These are phyloP conservation scores for Drosophila heteroneura DNA, from an alignment of 2,888 invertebrate genomes.

Conservation along the genomic window DNA sequence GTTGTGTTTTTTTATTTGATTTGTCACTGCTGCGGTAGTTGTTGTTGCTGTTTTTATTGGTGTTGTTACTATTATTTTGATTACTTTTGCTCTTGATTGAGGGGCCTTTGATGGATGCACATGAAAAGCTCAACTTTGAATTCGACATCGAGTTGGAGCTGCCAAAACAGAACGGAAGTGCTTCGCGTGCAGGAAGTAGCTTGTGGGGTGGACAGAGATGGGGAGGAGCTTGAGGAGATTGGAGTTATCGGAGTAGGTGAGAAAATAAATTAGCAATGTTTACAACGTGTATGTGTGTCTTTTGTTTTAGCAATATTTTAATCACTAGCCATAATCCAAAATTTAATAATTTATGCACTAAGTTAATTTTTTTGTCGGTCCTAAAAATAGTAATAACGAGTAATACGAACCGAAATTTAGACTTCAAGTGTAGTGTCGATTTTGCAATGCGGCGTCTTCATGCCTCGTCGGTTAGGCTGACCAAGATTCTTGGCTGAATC, in stretches of 20 bases:
- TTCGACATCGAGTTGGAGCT: constrained; percentile 27
- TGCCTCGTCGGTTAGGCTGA: constrained; percentile 64
- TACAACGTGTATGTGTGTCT: constrained; percentile 9
- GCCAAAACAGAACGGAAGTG: constrained; percentile 70
- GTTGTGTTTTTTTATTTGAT: constrained; percentile 39
- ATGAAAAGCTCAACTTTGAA: constrained; percentile 15
- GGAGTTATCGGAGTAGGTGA: constrained; percentile 19
- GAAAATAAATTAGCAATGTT: constrained; percentile 44
- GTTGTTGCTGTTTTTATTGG: constrained; percentile 38
- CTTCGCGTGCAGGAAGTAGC: constrained; percentile 66
- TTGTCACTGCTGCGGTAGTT: constrained; percentile 26
- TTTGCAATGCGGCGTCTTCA: constrained; percentile 64
- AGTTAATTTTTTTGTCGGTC: constrained; percentile 8
- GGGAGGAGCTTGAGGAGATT: background rate
- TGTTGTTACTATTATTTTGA: constrained; percentile 55
- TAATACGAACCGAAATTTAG: constrained; percentile 16
- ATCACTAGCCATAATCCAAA: constrained; percentile 29
- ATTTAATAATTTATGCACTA: constrained; percentile 61
- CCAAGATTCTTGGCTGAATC: constrained; percentile 71
- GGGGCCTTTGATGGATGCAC: constrained; percentile 62
- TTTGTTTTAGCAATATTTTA: constrained; percentile 33
- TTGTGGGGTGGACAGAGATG: background rate
- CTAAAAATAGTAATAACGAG: constrained; percentile 20
- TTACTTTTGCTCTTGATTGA: constrained; percentile 76
- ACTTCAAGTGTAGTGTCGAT: constrained; percentile 49